Evolutionary conservation across 2,888 invertebrate species (phyloP).

Genomic region (Toxonevra muliebris): DNA sequence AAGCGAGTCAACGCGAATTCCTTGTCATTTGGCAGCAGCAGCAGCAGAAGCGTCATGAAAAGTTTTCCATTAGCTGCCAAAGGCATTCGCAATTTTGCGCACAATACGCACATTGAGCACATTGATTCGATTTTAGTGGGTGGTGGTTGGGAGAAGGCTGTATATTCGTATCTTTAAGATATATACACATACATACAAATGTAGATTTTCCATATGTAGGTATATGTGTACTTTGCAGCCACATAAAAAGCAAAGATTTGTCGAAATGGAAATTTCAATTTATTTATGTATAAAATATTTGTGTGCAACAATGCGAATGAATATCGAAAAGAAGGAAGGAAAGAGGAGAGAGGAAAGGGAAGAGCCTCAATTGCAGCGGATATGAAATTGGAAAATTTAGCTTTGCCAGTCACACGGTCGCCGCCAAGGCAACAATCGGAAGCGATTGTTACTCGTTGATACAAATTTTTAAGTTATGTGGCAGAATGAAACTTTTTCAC

Average conservation of each 20-base stretch:
- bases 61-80: conserved; percentile 22
- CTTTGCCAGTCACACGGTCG: no score
- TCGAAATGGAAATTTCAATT: conserved; percentile 23
- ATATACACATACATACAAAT: no score
- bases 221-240: not conserved
- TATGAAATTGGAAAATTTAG: not conserved
- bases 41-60: no score
- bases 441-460: no score
- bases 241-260: conserved; percentile 12
- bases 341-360: not conserved
- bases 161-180: no score
- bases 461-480: no score
- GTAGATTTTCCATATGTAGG: no score
- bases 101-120: conserved; percentile 20
- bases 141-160: not conserved
- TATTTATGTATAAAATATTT: conserved; percentile 26
- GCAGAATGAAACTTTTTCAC: conserved; percentile 9
- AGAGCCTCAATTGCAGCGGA: conserved; percentile 8
- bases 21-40: conserved; percentile 18
- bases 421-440: no score
- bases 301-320: not conserved
- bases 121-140: conserved; percentile 19
- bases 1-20: conserved; percentile 6
- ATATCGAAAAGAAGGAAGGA: not conserved
- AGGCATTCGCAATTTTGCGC: conserved; percentile 11